Evolutionary conservation across 2,797 vertebrate species (phyloP).

Genomic region (Micropoecilia bifurca): DNA sequence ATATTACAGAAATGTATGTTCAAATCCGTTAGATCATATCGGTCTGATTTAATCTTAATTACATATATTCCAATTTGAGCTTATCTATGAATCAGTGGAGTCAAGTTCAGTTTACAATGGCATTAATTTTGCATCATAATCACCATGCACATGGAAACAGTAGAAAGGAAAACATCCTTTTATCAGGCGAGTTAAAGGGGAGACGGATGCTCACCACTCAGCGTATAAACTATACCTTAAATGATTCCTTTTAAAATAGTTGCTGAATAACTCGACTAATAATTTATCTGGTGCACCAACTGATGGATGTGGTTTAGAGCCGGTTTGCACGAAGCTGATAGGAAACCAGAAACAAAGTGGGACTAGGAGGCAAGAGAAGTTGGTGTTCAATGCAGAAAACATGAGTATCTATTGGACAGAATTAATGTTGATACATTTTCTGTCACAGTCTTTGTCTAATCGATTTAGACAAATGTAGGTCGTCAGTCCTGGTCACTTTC

Average conservation of each 20-base stretch:
- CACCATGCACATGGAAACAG: not conserved
- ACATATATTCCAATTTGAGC: not conserved
- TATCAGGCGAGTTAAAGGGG: not conserved
- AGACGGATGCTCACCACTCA: too few relatives aligned
- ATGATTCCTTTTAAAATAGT: not conserved
- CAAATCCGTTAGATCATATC: not conserved
- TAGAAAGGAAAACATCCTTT: not conserved
- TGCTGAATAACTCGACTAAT: not conserved
- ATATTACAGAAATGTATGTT: not conserved
- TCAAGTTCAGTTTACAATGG: not conserved
- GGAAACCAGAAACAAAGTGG: not conserved
- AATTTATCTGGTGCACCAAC: not conserved
- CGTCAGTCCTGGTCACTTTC: constrained; percentile 1
- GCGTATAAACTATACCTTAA: not conserved
- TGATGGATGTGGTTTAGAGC: not conserved
- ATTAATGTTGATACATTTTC: not conserved
- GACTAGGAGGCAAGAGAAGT: not conserved
- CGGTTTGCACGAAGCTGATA: not conserved
- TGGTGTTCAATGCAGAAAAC: not conserved
- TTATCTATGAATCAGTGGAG: not conserved
- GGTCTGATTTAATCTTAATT: not conserved
- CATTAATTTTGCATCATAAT: not conserved
- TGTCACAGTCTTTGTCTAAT: constrained; percentile 9
- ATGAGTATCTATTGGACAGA: not conserved
- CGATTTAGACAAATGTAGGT: constrained; percentile 30